Percentiles rank a stretch among this genome's conserved stretches.
phyloP scores from a whole-genome alignment of 2,797 vertebrate genomes.

The Halcyon chelicuti region DNA sequence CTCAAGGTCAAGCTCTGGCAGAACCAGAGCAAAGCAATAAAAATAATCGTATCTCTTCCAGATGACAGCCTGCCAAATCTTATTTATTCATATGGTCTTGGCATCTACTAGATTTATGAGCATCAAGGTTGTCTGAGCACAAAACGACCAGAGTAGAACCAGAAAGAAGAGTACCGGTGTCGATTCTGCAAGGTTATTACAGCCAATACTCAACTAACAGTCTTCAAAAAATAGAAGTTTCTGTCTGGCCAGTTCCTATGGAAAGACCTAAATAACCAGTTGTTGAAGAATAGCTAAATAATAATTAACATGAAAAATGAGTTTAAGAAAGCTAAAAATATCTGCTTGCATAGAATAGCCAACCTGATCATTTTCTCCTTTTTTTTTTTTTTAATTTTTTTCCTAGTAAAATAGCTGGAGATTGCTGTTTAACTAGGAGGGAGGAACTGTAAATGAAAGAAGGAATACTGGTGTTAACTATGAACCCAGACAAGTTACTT shows the following conservation, averaged over 20 bases:
- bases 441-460: neutral
- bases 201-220: neutral
- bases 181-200: neutral
- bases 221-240: neutral
- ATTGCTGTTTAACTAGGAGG: neutral
- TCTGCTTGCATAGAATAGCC: neutral
- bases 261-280: neutral
- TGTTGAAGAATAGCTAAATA: neutral
- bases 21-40: conserved; percentile 18
- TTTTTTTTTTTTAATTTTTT: neutral
- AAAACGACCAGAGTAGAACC: neutral
- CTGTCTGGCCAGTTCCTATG: neutral
- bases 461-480: neutral
- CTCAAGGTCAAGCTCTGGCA: neutral
- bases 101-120: neutral
- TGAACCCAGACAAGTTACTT: neutral
- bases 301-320: neutral
- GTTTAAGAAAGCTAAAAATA: neutral
- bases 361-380: neutral
- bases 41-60: neutral
- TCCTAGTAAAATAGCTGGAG: neutral
- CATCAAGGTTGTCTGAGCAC: neutral
- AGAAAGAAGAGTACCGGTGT: neutral
- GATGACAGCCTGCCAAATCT: conserved; percentile 28
- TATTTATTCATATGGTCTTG: neutral